Evolutionary conservation across 2,888 invertebrate genomes (phyloP).

Genomic region (Archaeoteleia sp.): DNA sequence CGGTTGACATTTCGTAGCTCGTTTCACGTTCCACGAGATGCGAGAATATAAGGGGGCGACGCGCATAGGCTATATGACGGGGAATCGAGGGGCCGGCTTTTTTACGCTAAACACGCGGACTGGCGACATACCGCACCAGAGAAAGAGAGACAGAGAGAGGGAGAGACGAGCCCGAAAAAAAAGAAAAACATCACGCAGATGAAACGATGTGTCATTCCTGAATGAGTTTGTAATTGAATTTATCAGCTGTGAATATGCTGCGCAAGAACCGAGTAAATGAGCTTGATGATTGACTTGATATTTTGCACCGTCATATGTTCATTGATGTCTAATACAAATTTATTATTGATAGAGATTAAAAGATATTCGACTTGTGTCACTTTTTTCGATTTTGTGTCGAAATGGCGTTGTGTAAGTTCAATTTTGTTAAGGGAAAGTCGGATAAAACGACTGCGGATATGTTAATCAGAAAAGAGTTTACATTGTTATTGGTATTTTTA

Average conservation of each 20-base stretch:
- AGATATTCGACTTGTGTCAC: too few relatives aligned
- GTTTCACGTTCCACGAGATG: conserved; percentile 52
- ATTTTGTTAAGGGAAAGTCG: too few relatives aligned
- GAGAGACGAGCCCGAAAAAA: conserved; percentile 6
- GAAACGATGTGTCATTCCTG: conserved; percentile 49
- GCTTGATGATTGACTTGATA: conserved; percentile 46
- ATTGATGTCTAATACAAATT: too few relatives aligned
- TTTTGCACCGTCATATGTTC: conserved; percentile 15
- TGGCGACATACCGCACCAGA: conserved; percentile 38
- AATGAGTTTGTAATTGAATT: conserved; percentile 52
- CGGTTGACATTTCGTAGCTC: conserved; percentile 74
- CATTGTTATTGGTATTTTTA: too few relatives aligned
- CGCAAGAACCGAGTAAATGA: conserved; percentile 40
- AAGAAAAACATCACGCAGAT: conserved; percentile 30
- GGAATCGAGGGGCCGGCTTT: conserved; percentile 40
- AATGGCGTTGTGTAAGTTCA: too few relatives aligned
- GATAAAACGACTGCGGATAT: too few relatives aligned
- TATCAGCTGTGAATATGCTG: conserved; percentile 45
- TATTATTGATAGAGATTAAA: too few relatives aligned
- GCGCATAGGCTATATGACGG: conserved; percentile 6
- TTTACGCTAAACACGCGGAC: conserved; percentile 41
- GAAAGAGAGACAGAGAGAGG: too few relatives aligned
- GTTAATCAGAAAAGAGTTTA: too few relatives aligned
- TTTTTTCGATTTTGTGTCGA: too few relatives aligned
- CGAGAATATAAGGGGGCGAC: conserved; percentile 32